Evolutionary conservation across 2,888 invertebrate species (phyloP).

Genomic region (Ichneumoninae sp.): DNA sequence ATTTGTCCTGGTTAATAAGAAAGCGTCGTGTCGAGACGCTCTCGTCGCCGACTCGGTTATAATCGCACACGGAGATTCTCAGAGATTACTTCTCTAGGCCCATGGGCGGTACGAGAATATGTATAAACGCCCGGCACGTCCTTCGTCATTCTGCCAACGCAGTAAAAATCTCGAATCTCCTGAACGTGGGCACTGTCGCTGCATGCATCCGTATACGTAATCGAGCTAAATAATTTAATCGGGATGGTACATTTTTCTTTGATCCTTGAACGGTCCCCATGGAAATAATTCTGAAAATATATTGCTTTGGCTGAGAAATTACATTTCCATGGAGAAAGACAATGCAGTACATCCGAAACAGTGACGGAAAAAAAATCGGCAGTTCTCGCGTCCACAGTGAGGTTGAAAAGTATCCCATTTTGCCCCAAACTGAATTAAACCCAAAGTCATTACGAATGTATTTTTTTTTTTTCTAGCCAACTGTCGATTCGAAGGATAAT

Average conservation of each 20-base stretch:
- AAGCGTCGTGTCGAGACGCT: slow-evolving; percentile 57
- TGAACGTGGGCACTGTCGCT: neutral
- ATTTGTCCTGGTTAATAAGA: slow-evolving; percentile 67
- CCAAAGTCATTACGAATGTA: neutral
- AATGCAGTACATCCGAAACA: neutral
- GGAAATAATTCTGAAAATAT: neutral
- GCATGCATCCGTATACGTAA: neutral
- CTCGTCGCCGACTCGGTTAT: slow-evolving; percentile 41
- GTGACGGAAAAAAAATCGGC: too few relatives aligned
- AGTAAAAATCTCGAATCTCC: slow-evolving; percentile 35
- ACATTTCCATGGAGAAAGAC: neutral
- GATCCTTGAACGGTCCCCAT: neutral
- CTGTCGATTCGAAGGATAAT: neutral
- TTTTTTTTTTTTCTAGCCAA: neutral
- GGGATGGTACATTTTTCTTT: too few relatives aligned
- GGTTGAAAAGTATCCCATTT: too few relatives aligned
- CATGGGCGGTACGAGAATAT: slow-evolving; percentile 49
- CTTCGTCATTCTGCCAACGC: slow-evolving; percentile 56
- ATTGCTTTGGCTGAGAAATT: neutral
- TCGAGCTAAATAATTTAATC: neutral
- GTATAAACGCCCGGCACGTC: slow-evolving; percentile 18
- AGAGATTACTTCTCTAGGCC: slow-evolving; percentile 58
- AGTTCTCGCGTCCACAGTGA: neutral
- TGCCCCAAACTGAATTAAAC: neutral
- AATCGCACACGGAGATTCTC: slow-evolving; percentile 47